Evolutionary conservation across 2,113 vertebrate genomes (phyloP).

Genomic region (Ploceus nigricollis): DNA sequence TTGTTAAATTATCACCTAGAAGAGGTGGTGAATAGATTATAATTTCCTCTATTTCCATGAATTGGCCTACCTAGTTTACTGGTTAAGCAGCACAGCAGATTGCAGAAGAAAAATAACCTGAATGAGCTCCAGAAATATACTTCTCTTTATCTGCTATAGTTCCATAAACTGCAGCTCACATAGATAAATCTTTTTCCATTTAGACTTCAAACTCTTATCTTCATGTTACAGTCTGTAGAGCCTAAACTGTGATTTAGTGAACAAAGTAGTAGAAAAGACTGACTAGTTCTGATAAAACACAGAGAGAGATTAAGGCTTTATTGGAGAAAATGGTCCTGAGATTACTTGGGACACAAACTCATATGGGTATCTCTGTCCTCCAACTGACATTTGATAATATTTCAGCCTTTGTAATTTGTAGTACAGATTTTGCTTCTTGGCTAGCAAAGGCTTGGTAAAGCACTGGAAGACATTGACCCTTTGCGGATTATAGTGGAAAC

Average conservation of each 20-base stretch:
- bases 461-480: background rate
- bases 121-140: background rate
- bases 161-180: background rate
- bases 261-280: background rate
- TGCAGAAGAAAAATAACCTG: background rate
- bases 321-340: background rate
- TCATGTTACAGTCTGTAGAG: background rate
- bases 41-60: background rate
- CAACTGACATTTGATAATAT: background rate
- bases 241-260: background rate
- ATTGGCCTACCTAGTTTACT: background rate
- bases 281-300: slow-evolving; percentile 11
- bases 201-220: background rate
- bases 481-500: background rate
- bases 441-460: background rate
- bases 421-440: background rate
- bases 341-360: background rate
- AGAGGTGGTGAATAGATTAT: background rate
- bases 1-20: background rate
- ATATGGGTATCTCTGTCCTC: background rate
- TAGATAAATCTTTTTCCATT: background rate
- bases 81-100: background rate
- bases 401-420: background rate
- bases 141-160: background rate
- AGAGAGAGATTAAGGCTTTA: background rate